Conservation (phyloP, 2,113 vertebrate genomes). For the Bostrychus sinensis region DNA sequence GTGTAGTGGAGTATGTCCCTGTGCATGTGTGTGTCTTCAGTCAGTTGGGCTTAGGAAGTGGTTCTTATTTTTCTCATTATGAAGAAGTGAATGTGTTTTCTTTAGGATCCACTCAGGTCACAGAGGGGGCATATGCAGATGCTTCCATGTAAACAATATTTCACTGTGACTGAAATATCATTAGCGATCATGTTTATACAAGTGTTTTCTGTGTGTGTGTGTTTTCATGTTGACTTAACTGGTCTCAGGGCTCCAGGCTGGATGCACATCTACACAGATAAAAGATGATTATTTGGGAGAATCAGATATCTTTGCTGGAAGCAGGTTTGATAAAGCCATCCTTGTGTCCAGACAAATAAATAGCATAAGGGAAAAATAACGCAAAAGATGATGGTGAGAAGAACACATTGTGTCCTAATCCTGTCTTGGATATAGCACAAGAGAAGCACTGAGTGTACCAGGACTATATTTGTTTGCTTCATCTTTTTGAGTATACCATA, state of each 20-base stretch:
- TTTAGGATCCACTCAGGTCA: background rate
- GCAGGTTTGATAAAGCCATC: constrained; percentile 41
- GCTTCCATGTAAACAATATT: constrained; percentile 8
- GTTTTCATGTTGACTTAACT: constrained; percentile 30
- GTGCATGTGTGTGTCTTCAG: background rate
- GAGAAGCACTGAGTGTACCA: constrained; percentile 18
- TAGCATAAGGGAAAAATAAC: constrained; percentile 3
- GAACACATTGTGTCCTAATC: background rate
- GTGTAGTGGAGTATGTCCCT: constrained; percentile 29
- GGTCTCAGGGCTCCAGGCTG: constrained; percentile 18
- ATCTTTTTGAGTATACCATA: background rate
- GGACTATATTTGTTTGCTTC: background rate
- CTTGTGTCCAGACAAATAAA: constrained; percentile 34
- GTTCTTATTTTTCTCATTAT: constrained; percentile 20
- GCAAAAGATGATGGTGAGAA: constrained; percentile 1
- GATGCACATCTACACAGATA: constrained; percentile 31
- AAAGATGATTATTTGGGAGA: constrained; percentile 50
- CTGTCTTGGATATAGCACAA: constrained; percentile 2
- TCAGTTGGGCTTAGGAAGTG: constrained; percentile 15
- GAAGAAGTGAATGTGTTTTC: constrained; percentile 11
- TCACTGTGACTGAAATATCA: background rate
- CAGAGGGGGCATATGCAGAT: background rate
- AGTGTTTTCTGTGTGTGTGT: background rate
- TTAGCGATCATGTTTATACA: constrained; percentile 13
- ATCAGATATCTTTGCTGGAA: constrained; percentile 49